Evolutionary conservation across 2,888 invertebrate species (phyloP).

Genomic region (Parapristionchus giblindavisi): DNA sequence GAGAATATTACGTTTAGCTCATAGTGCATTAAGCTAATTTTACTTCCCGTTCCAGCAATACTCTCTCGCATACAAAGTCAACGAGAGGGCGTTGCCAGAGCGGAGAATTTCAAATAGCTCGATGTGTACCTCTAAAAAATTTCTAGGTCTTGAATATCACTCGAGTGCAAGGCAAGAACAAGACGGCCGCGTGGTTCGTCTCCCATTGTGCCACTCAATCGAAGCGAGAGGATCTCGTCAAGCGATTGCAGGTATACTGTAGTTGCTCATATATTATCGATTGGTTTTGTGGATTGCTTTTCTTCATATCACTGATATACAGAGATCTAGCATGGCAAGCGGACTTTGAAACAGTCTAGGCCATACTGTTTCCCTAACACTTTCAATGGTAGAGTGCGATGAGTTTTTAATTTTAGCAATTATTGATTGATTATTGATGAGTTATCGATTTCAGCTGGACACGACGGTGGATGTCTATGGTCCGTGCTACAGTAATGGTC

Average conservation of each 20-base stretch:
- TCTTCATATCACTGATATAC: no score
- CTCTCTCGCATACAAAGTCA: no score
- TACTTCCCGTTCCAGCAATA: no score
- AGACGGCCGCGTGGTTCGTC: slow-evolving; percentile 65
- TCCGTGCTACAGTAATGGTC: slow-evolving; percentile 57
- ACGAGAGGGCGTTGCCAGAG: no score
- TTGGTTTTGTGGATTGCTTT: no score
- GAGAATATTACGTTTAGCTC: no score
- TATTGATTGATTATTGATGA: neutral
- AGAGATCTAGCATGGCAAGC: no score
- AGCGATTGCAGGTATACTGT: slow-evolving; percentile 54
- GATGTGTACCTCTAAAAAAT: neutral
- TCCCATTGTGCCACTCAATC: slow-evolving; percentile 63
- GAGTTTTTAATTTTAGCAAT: neutral
- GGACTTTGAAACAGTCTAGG: neutral
- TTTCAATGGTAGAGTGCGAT: neutral
- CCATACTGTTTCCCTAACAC: neutral
- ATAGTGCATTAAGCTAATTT: no score
- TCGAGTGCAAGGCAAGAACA: slow-evolving; percentile 53
- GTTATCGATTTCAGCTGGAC: slow-evolving; percentile 47
- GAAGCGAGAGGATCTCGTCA: slow-evolving; percentile 55
- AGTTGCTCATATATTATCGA: neutral
- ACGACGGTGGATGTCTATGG: slow-evolving; percentile 65
- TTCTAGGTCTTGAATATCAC: slow-evolving; percentile 39
- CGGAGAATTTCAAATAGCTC: neutral